Evolutionary conservation across 2,888 invertebrate genomes (phyloP).

Genomic region (Drosophila acutilabella): DNA sequence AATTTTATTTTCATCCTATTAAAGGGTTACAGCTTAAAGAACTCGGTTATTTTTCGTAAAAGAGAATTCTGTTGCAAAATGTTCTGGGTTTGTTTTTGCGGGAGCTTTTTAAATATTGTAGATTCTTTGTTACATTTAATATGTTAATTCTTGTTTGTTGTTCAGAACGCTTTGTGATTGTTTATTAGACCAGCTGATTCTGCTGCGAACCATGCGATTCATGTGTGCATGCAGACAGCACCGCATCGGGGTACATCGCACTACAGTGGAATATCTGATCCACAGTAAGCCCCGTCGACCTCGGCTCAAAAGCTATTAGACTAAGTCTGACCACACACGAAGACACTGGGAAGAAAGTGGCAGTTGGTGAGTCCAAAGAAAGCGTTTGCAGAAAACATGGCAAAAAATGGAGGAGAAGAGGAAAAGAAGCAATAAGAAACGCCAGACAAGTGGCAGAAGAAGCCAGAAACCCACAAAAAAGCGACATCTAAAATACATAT

Average conservation of each 20-base stretch:
- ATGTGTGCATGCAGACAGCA: conserved; percentile 11
- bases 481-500: conserved; percentile 37
- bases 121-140: too few relatives aligned
- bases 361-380: conserved; percentile 45
- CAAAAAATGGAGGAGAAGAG: not conserved
- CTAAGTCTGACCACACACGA: conserved; percentile 48
- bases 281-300: conserved; percentile 19
- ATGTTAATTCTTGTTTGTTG: not conserved
- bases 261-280: not conserved
- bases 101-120: too few relatives aligned
- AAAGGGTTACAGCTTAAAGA: too few relatives aligned
- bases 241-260: conserved; percentile 5
- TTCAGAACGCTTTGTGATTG: not conserved
- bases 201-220: conserved; percentile 8
- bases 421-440: not conserved
- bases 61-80: too few relatives aligned
- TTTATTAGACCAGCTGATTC: not conserved
- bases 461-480: conserved; percentile 28
- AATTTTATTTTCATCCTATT: too few relatives aligned
- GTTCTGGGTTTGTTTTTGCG: too few relatives aligned
- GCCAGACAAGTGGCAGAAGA: conserved; percentile 5
- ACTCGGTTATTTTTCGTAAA: too few relatives aligned
- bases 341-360: conserved; percentile 51
- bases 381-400: conserved; percentile 49
- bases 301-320: conserved; percentile 46